Evolutionary conservation across 2,888 invertebrate genomes (phyloP), one percentile per base, ranked within the genome.

Genomic region (Octonoba sinensis): DNA sequence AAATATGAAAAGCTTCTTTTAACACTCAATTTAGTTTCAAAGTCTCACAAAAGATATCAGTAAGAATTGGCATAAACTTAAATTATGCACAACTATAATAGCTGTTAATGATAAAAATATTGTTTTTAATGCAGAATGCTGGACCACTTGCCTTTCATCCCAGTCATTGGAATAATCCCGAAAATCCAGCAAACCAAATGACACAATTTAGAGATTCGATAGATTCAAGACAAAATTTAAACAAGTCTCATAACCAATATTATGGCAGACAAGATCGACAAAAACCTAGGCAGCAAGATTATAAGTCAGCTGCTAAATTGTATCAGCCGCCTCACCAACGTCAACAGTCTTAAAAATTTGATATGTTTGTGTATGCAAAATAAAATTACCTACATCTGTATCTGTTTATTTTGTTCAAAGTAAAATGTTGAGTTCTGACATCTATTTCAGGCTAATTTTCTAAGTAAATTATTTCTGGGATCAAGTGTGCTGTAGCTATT

Each of bases 251-350:
- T 44, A 22, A 46, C 18, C 64, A 65, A 4, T 36, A 20, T 3
- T 62, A 64, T 47, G 49, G 49, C 4, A 20, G 64, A 24, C 73
- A 59, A 44, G 79, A 79, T 18, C 15, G 60, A 2, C 67, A 72
- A 24, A 72, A 22, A 62, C 15, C 36, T 16, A 20, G 47, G 20
- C 22, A 73, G 13, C 57, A 72, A 12, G 79, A 82, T 13, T 59
- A 27, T n/a, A 82, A 72, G 24, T 72, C 76, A 15, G 57, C 82
- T 15, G 67, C 57, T n/a, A 75, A 76, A 62, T 57, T 82, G 22
- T 82, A 82, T 60, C 72, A 82, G n/a, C 82, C 82, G 3, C 82
- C 82, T 18, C 65, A 44, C 1, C 76, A 76, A 54, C 62, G 82
- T 47, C 49, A 64, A 22, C n/a, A 27, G 59, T 49, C 66, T 59